A percentile compares a stretch with the other conserved stretches of the same genome.
phyloP scores from a whole-genome alignment of 2,797 vertebrate genomes.

The Nyctalus aviator region DNA sequence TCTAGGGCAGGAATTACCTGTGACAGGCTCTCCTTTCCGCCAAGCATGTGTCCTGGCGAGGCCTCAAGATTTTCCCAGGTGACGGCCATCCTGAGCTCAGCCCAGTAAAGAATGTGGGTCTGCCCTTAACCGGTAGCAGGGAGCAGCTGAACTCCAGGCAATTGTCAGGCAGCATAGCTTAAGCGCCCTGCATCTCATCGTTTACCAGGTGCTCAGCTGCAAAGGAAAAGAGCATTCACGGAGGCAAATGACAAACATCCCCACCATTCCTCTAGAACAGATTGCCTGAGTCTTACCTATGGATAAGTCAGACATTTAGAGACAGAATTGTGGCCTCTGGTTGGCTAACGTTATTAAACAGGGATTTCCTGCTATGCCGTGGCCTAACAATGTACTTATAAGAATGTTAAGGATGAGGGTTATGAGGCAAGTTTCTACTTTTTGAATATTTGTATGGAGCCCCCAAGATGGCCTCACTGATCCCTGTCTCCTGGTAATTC shows the following conservation, averaged over 20 bases:
- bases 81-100: constrained; percentile 56
- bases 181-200: constrained; percentile 30
- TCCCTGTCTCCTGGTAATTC: background rate
- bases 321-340: background rate
- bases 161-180: constrained; percentile 42
- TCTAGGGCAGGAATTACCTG: background rate
- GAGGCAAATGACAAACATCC: background rate
- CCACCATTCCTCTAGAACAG: background rate
- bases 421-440: background rate
- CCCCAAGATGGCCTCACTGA: background rate
- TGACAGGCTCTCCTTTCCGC: background rate
- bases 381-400: background rate
- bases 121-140: constrained; percentile 27
- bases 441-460: background rate
- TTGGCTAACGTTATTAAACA: background rate
- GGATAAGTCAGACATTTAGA: background rate
- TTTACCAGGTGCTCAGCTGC: constrained; percentile 53
- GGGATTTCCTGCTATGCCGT: background rate
- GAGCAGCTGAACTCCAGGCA: constrained; percentile 36
- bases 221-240: constrained; percentile 6
- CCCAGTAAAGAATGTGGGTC: constrained; percentile 27
- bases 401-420: background rate
- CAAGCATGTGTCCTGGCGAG: background rate
- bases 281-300: background rate
- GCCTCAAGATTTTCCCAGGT: background rate